Conservation (phyloP, 2,113 vertebrate genomes). For the Crotalus viridis region DNA sequence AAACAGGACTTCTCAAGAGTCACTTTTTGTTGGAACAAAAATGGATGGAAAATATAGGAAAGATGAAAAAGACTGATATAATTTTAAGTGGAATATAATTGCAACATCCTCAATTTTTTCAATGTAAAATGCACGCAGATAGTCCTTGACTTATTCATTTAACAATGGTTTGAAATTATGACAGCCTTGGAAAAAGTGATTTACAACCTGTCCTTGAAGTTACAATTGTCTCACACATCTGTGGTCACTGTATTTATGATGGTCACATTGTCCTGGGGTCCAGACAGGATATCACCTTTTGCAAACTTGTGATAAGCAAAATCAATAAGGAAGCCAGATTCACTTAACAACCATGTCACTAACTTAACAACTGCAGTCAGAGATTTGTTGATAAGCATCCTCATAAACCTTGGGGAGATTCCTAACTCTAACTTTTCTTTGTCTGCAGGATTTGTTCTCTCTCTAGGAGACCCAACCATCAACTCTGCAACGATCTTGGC, state of each 20-base stretch:
- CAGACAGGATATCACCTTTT: background rate
- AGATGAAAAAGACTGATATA: background rate
- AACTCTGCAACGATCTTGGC: no score
- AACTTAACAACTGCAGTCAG: background rate
- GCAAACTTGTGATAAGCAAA: background rate
- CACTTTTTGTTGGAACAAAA: background rate
- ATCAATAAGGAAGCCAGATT: background rate
- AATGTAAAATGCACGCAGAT: background rate
- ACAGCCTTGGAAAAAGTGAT: background rate
- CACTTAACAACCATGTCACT: no score
- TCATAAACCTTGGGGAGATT: no score
- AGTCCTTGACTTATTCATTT: background rate
- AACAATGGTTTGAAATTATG: background rate
- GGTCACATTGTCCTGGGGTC: background rate
- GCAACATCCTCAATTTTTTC: background rate
- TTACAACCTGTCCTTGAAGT: background rate
- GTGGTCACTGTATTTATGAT: background rate
- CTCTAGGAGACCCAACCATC: no score
- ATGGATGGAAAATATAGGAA: constrained; percentile 10
- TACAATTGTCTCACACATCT: background rate
- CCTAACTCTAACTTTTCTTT: no score
- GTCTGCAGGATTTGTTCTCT: no score
- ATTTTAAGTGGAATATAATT: background rate
- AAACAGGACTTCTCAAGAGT: background rate
- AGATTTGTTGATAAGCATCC: no score